Base-by-base conservation (phyloP, 2,888 invertebrate species). In the Steinernema hermaphroditum region DNA sequence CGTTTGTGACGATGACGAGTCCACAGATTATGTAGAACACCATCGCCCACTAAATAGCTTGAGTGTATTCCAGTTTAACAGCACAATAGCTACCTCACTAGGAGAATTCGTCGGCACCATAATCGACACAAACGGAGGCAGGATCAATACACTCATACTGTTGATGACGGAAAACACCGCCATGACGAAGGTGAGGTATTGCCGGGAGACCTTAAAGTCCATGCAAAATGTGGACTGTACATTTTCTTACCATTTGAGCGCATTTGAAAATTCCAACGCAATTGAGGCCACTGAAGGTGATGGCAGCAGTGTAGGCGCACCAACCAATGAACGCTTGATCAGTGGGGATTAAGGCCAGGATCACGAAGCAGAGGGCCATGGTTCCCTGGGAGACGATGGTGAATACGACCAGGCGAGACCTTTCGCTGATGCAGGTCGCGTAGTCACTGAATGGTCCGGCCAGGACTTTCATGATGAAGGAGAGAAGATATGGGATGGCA, bases 221-320 rank as follows among this genome's bases (percentile, higher is more conserved):
- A 9, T 16, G 19, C 49, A 6, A 49, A 49, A 19, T 19, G 6
- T n/a, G 49, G 19, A 49, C 19, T 49, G 9, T 16, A 19, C 49
- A 49, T 19, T 19, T 16, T 6, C 19, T 19, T 54, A 81, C 81
- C 78, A 81, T 54, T 69, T 80, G 80, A 16, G 80, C 81, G 62
- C 79, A 79, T 69, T 80, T 78, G 32, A 80, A 76, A 2, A 78
- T 77, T 16, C 81, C 82, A 2, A 82, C 78, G 62, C 79, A 77
- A 54, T 83, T 83, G 16, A 83, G 62, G 16, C 82, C 81, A 6
- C 75, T 76, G 27, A 79, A 74, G 22, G 77, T 76, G 69, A 81
- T 80, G 22, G 81, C 78, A 2, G 72, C 72, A 0, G 82, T 81
- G 72, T 82, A 83, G 70, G 78, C 78, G 9, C 78, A 71, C 76